Base-by-base conservation (phyloP, 2,113 vertebrate species). In the Coptodon rendalli region DNA sequence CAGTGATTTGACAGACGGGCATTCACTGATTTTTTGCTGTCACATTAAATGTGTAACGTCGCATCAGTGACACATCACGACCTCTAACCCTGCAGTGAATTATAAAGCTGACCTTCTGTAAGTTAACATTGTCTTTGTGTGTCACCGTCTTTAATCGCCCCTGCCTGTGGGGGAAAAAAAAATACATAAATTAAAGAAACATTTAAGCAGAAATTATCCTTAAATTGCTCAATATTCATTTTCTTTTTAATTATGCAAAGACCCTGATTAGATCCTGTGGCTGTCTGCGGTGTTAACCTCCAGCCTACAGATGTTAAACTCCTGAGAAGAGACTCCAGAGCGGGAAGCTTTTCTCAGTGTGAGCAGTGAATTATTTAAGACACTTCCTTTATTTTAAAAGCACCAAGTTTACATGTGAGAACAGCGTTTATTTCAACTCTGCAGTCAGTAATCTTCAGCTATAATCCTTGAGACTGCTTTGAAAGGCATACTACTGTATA, bases 231-330 rank as follows among this genome's bases (percentile, higher is more conserved):
- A 66, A 71, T 24, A 38, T 81, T 87, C 36, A 63, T 88, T 87
- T 82, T 52, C 29, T 48, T 89, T 88, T 78, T 80, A 82, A 86
- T 84, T 89, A 92, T 89, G 80, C 84, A 93, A 86, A 92, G 82
- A 66, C 57, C 52, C 22, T 52, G 85, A 88, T 89, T 83, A 87
- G 87, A 89, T 85, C 68, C 80, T 56, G 53, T 17, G 43, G 27
- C 45, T 71, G 56, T 85, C 68, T 85, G 76, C 54, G 11, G 80
- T 63, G 43, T 87, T 92, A 92, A 92, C 90, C 86, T 93, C 82
- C 86, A 87, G 56, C 80, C 83, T 57, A 48, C 17, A 57, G 86
- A 89, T 87, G 82, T 92, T 89, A 89, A 91, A 86, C 71, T 82
- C 6, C 76, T 53, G 17, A 88, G 31, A 27, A 31, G 53, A 88